Evolutionary conservation across 2,888 invertebrate species (phyloP).

Genomic region (Drosophila meridionalis): DNA sequence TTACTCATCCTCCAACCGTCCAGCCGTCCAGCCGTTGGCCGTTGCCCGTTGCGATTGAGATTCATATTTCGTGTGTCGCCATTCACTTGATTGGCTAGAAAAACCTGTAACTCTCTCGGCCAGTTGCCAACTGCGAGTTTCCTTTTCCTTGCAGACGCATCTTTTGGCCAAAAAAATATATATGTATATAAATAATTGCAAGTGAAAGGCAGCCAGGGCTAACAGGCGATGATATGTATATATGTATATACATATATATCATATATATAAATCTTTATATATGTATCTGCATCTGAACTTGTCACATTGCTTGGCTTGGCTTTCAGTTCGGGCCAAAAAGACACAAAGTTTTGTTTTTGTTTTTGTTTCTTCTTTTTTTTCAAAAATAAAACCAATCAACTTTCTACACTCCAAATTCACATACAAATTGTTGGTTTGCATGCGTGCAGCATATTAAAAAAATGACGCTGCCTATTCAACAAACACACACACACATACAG

Average conservation of each 20-base stretch:
- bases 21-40: not conserved
- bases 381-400: slow-evolving; percentile 72
- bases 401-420: slow-evolving; percentile 73
- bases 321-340: slow-evolving; percentile 38
- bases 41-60: slow-evolving; percentile 9
- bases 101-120: slow-evolving; percentile 51
- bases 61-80: slow-evolving; percentile 74
- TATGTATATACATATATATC: not conserved
- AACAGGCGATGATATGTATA: slow-evolving; percentile 20
- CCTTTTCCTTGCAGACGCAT: slow-evolving; percentile 64
- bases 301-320: slow-evolving; percentile 41
- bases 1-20: slow-evolving; percentile 7
- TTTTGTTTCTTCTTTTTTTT: not conserved
- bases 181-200: slow-evolving; percentile 50
- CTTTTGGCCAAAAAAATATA: slow-evolving; percentile 29
- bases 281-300: slow-evolving; percentile 28
- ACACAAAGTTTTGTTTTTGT: slow-evolving; percentile 9
- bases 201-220: slow-evolving; percentile 71
- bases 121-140: slow-evolving; percentile 44
- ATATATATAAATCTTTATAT: slow-evolving; percentile 8
- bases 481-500: slow-evolving; percentile 6
- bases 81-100: slow-evolving; percentile 49
- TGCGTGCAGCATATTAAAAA: slow-evolving; percentile 82
- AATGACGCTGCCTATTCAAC: slow-evolving; percentile 66
- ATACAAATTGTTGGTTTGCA: slow-evolving; percentile 76